phyloP scores from a whole-genome alignment of 2,113 vertebrate species.

The Oceanites oceanicus region DNA sequence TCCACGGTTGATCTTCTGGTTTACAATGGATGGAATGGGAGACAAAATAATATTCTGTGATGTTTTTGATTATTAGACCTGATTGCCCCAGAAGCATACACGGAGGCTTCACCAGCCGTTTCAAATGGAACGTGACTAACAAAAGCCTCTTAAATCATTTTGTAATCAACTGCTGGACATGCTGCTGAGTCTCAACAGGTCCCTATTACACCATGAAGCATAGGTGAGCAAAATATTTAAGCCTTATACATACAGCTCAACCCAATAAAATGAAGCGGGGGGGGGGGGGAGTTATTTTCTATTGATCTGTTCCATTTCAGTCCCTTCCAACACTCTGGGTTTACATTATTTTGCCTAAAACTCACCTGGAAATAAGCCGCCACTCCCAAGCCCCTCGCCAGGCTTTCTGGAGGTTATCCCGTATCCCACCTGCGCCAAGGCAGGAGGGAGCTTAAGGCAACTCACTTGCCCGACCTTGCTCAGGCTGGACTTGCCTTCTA shows the following conservation, averaged over 20 bases:
- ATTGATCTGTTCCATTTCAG: neutral
- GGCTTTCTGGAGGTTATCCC: neutral
- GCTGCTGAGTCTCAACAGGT: neutral
- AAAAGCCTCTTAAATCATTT: neutral
- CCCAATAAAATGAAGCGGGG: neutral
- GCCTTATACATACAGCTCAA: neutral
- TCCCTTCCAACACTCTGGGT: neutral
- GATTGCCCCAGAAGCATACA: neutral
- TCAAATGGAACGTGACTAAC: neutral
- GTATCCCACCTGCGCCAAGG: neutral
- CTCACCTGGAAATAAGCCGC: neutral
- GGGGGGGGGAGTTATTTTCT: neutral
- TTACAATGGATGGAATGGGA: neutral
- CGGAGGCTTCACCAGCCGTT: neutral
- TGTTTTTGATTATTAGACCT: neutral
- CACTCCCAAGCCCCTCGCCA: neutral
- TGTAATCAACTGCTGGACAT: neutral
- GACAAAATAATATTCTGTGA: neutral
- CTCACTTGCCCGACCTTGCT: neutral
- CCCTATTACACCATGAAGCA: neutral
- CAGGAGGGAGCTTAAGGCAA: neutral
- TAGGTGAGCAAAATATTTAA: neutral
- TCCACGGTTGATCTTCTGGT: neutral
- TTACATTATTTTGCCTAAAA: neutral
- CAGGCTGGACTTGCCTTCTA: neutral